These are phyloP conservation scores for Aspidiotus destructor DNA, from an alignment of 2,888 invertebrate species.

Conservation along the genomic window DNA sequence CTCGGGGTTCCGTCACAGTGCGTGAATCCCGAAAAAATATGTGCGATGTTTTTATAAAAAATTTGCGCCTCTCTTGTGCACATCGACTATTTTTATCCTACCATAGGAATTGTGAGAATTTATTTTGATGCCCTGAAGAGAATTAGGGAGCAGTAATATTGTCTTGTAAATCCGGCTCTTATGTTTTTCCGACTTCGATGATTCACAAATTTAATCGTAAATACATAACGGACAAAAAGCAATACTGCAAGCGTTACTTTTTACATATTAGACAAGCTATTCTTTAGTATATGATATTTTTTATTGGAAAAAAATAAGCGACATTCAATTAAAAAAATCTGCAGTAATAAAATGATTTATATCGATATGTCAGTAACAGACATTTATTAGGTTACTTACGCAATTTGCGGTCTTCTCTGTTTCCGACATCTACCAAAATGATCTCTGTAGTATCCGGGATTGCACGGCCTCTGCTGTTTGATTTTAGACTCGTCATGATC, in stretches of 20 bases:
- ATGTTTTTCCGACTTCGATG: too few species aligned
- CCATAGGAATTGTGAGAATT: too few species aligned
- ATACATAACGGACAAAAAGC: not conserved
- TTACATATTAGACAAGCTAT: not conserved
- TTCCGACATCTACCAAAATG: slow-evolving; percentile 42
- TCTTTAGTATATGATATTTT: too few species aligned
- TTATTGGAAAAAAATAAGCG: not conserved
- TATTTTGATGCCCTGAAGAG: too few species aligned
- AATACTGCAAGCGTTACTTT: not conserved
- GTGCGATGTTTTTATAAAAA: too few species aligned
- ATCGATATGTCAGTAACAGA: not conserved
- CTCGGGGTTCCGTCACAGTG: too few species aligned
- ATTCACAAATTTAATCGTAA: not conserved
- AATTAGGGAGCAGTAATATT: too few species aligned
- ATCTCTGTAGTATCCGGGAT: slow-evolving; percentile 40
- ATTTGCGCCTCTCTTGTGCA: too few species aligned
- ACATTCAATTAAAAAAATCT: not conserved
- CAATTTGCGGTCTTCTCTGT: slow-evolving; percentile 38
- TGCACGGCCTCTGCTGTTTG: slow-evolving; percentile 36
- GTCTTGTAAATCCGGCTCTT: too few species aligned
- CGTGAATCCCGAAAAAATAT: too few species aligned
- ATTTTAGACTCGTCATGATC: slow-evolving; percentile 20
- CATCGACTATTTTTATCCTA: too few species aligned
- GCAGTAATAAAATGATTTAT: not conserved
- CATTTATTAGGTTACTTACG: slow-evolving; percentile 34